Evolutionary conservation across 2,888 invertebrate species (phyloP).

Genomic region (Eupeodes latifasciatus): DNA sequence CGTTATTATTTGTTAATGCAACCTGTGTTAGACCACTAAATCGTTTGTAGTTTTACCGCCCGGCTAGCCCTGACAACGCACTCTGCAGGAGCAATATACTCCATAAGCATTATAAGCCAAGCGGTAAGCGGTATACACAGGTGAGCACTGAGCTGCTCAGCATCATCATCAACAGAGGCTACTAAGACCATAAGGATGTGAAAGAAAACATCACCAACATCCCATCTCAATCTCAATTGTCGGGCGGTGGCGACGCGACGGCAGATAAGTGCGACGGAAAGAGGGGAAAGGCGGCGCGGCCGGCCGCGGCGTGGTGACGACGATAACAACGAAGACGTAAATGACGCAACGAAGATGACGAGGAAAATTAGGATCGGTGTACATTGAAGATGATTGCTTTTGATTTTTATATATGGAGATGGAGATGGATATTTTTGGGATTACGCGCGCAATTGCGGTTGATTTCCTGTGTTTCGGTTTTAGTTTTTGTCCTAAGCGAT

Average conservation of each 20-base stretch:
- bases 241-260: neutral
- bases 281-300: too few relatives aligned
- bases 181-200: conserved; percentile 48
- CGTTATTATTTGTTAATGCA: conserved; percentile 74
- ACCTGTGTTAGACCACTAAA: conserved; percentile 72
- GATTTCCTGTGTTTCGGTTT: conserved; percentile 68
- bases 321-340: conserved; percentile 14
- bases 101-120: neutral
- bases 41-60: conserved; percentile 74
- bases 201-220: conserved; percentile 14
- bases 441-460: conserved; percentile 63
- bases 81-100: conserved; percentile 18
- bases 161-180: too few relatives aligned
- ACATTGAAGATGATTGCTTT: conserved; percentile 73
- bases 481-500: neutral
- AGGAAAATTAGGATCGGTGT: conserved; percentile 73
- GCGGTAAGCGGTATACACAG: conserved; percentile 6
- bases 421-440: conserved; percentile 32
- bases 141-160: conserved; percentile 18
- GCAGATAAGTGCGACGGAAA: too few relatives aligned
- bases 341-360: conserved; percentile 59
- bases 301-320: neutral
- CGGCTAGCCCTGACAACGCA: neutral
- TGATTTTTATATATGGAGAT: conserved; percentile 53
- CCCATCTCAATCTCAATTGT: neutral